Evolutionary conservation across 2,113 vertebrate species (phyloP).

Genomic region (Procavia capensis): DNA sequence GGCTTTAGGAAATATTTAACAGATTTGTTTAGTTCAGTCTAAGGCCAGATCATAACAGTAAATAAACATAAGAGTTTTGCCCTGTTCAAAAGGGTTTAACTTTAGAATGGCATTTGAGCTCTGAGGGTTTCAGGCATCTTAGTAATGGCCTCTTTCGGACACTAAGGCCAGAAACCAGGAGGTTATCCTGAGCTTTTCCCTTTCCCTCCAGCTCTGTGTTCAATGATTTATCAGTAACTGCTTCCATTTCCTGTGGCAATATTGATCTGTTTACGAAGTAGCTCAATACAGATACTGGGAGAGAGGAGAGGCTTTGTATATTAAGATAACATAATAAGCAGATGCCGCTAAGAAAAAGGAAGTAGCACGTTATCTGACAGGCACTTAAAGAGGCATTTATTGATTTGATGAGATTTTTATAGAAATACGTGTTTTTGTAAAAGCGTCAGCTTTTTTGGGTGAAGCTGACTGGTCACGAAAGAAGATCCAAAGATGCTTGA

Average conservation of each 20-base stretch:
- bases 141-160: not conserved
- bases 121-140: not conserved
- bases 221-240: not conserved
- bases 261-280: not conserved
- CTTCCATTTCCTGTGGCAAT: not conserved
- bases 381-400: conserved; percentile 32
- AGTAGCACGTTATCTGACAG: not conserved
- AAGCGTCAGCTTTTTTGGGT: conserved; percentile 48
- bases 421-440: conserved; percentile 52
- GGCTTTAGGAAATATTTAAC: conserved; percentile 3
- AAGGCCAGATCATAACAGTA: not conserved
- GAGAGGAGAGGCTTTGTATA: not conserved
- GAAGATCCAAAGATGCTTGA: conserved; percentile 33
- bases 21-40: not conserved
- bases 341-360: not conserved
- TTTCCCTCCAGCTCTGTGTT: not conserved
- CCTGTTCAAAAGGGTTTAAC: not conserved
- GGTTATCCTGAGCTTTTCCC: not conserved
- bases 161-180: not conserved
- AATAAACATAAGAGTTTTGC: not conserved
- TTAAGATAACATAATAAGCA: conserved; percentile 4
- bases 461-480: conserved; percentile 61
- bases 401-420: conserved; percentile 65
- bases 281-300: not conserved
- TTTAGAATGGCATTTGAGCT: not conserved